phyloP scores from a whole-genome alignment of 2,797 vertebrate species.

The Cetoscarus ocellatus region DNA sequence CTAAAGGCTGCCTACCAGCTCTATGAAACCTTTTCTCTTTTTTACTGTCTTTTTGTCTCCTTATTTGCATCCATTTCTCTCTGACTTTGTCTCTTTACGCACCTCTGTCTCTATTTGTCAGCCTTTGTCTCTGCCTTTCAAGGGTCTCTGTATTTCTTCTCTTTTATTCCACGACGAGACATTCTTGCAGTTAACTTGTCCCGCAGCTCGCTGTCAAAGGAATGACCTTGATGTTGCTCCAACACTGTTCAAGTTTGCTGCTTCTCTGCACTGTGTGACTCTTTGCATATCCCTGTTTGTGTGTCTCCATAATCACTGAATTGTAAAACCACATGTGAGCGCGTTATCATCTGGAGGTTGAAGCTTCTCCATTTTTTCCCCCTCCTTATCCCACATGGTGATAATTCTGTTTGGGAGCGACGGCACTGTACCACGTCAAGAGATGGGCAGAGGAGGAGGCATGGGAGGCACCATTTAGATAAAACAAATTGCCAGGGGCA shows the following conservation, averaged over 20 bases:
- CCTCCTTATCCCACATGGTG: conserved; percentile 62
- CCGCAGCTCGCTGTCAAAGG: conserved; percentile 49
- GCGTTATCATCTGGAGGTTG: conserved; percentile 62
- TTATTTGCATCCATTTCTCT: conserved; percentile 23
- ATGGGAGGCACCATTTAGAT: conserved; percentile 82
- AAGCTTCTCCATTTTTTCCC: conserved; percentile 51
- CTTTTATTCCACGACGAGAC: conserved; percentile 50
- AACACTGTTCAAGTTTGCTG: conserved; percentile 24
- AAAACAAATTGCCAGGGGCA: conserved; percentile 85
- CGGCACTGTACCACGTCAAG: conserved; percentile 80
- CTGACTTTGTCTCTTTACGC: conserved; percentile 54
- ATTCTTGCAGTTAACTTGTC: conserved; percentile 60
- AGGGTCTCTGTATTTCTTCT: conserved; percentile 31
- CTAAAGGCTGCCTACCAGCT: conserved; percentile 69
- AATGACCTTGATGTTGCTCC: conserved; percentile 71
- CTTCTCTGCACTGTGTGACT: conserved; percentile 28
- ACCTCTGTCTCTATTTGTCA: conserved; percentile 55
- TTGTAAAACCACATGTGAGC: conserved; percentile 74
- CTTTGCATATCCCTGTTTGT: conserved; percentile 62
- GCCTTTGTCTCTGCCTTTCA: conserved; percentile 33
- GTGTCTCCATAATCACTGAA: conserved; percentile 69
- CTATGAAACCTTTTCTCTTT: conserved; percentile 50
- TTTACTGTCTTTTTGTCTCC: conserved; percentile 37
- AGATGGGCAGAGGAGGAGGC: conserved; percentile 74
- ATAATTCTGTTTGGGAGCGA: conserved; percentile 84